phyloP scores from a whole-genome alignment of 1,140 invertebrate species.

The Ceratina australensis region DNA sequence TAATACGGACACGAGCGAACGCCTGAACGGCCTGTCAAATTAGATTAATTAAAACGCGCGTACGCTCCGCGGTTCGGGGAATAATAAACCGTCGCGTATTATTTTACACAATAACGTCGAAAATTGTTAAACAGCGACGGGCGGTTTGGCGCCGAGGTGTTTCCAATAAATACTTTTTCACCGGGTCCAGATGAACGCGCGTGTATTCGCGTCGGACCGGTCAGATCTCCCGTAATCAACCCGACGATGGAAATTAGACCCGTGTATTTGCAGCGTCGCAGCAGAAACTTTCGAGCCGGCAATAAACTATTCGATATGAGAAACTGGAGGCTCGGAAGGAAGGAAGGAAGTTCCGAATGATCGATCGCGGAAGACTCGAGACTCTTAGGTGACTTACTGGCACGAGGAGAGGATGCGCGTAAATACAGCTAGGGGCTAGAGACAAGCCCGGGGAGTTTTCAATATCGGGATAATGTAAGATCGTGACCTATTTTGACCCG shows the following conservation, averaged over 20 bases:
- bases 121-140: background rate
- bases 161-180: too few species aligned
- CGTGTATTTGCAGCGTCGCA: background rate
- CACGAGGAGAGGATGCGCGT: background rate
- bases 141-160: background rate
- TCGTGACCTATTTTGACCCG: constrained; percentile 38
- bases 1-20: constrained; percentile 4
- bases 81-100: background rate
- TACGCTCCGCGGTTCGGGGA: background rate
- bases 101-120: background rate
- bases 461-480: constrained; percentile 38
- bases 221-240: background rate
- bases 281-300: background rate
- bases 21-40: constrained; percentile 8
- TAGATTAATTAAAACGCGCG: constrained; percentile 22
- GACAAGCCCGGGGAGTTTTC: background rate
- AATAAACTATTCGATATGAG: constrained; percentile 22
- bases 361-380: constrained; percentile 34
- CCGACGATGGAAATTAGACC: constrained; percentile 14
- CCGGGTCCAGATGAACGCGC: too few species aligned
- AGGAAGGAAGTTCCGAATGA: constrained; percentile 33
- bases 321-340: constrained; percentile 1
- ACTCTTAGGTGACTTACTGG: constrained; percentile 18
- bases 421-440: background rate
- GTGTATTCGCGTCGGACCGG: too few species aligned